Conservation (phyloP, 2,113 vertebrate species). For the Aphyosemion australe region DNA sequence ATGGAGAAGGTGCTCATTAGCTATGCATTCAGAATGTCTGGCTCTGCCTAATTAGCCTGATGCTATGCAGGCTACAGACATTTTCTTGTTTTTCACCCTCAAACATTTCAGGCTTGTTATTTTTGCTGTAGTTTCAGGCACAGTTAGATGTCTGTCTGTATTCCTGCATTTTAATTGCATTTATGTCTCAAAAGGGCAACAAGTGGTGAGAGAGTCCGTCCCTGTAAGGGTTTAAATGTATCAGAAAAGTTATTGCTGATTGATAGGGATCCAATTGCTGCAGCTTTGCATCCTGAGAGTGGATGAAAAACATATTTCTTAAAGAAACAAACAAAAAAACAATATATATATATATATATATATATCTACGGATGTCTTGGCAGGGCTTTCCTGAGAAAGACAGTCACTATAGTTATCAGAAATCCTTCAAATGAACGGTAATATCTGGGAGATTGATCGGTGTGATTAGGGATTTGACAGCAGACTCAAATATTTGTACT, state of each 20-base stretch:
- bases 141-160: constrained; percentile 27
- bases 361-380: constrained; percentile 33
- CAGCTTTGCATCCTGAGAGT: constrained; percentile 33
- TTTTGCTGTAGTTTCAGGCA: constrained; percentile 23
- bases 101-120: constrained; percentile 45
- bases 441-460: constrained; percentile 71
- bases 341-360: constrained; percentile 43
- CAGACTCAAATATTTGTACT: constrained; percentile 78
- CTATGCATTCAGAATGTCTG: constrained; percentile 66
- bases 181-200: constrained; percentile 12
- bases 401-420: constrained; percentile 50
- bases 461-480: constrained; percentile 63
- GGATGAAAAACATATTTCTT: constrained; percentile 1
- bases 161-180: constrained; percentile 19
- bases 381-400: constrained; percentile 32
- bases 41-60: constrained; percentile 72
- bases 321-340: no score
- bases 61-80: constrained; percentile 64
- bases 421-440: constrained; percentile 45
- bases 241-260: constrained; percentile 24
- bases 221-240: background rate
- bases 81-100: constrained; percentile 30
- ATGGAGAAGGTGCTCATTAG: constrained; percentile 76
- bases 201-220: background rate
- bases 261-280: constrained; percentile 27